Evolutionary conservation across 1,140 invertebrate species (phyloP).

Genomic region (Nomia melanderi): DNA sequence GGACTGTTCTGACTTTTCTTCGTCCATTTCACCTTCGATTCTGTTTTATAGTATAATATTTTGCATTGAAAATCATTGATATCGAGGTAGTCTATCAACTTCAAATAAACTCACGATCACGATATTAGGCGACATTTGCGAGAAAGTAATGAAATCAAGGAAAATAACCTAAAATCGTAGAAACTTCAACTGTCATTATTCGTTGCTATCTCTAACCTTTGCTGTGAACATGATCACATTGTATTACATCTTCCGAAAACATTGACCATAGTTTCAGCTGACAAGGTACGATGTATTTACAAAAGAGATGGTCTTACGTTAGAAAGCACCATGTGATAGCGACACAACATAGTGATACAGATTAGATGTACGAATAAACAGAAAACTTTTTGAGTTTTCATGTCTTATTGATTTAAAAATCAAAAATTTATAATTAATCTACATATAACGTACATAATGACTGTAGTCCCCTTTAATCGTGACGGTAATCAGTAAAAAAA

Average conservation of each 20-base stretch:
- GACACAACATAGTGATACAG: too few species aligned
- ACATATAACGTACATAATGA: too few species aligned
- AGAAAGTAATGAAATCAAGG: background rate
- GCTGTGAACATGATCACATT: background rate
- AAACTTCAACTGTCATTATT: conserved; percentile 27
- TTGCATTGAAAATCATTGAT: background rate
- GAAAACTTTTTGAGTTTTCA: too few species aligned
- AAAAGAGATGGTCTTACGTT: too few species aligned
- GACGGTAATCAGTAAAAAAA: too few species aligned
- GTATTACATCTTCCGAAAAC: conserved; percentile 1
- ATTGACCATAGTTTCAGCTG: background rate
- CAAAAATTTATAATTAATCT: too few species aligned
- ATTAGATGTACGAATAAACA: too few species aligned
- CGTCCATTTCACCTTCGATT: conserved; percentile 34
- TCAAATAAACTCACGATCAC: background rate
- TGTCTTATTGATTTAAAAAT: too few species aligned
- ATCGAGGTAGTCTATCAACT: background rate
- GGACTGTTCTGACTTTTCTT: conserved; percentile 16
- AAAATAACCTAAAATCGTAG: conserved; percentile 19
- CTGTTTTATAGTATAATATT: conserved; percentile 25
- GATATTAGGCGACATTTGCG: conserved; percentile 2
- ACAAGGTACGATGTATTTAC: too few species aligned
- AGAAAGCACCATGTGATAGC: too few species aligned
- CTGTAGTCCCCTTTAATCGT: too few species aligned
- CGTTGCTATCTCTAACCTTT: background rate